Evolutionary conservation across 2,797 vertebrate genomes (phyloP), one percentile per base, ranked within the genome.

Genomic region (Pterois miles): DNA sequence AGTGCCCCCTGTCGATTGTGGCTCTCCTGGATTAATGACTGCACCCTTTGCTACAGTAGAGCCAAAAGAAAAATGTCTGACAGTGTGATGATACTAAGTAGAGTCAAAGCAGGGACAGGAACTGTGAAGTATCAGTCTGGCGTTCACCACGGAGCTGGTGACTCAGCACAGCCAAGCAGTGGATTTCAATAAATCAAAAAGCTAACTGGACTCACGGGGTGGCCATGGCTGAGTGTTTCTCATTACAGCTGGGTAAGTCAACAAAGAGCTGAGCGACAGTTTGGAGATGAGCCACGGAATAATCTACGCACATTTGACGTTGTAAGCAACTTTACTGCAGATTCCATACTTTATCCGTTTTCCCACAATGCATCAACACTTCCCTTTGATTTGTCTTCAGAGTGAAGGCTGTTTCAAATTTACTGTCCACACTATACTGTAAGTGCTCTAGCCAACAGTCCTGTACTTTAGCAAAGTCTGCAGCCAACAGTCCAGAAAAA

Each of bases 121-220:
- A 74, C 83, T 86, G 83, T 82, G 87, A 90, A 85, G 88, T 66
- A 89, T 92, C 84, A 76, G 77, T 86, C 85, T 82, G 82, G 78
- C 87, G 91, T 83, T 88, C 86, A 81, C 77, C 86, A 78, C 80
- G 64, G 84, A 91, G 86, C 76, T 86, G 91, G 87, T 93, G 93
- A 94, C 88, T 94, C 94, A 93, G 92, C 92, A 88, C 29, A 74
- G 77, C 85, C 85, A 85, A 67, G 85, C 79, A 89, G 85, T 85
- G 90, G 89, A 93, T 92, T 92, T 92, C 90, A 93, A 94, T 94
- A 90, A 94, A 95, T 94, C 94, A 94, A 89, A 93, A 90, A 64
- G 74, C 83, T 89, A 93, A 94, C 90, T 88, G 88, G 91, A 88
- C 90, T 91, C 89, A 81, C n/a, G 46, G 86, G 87, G 85, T 75